Evolutionary conservation across 1,140 invertebrate species (phyloP).

Genomic region (Calephelis nemesis): DNA sequence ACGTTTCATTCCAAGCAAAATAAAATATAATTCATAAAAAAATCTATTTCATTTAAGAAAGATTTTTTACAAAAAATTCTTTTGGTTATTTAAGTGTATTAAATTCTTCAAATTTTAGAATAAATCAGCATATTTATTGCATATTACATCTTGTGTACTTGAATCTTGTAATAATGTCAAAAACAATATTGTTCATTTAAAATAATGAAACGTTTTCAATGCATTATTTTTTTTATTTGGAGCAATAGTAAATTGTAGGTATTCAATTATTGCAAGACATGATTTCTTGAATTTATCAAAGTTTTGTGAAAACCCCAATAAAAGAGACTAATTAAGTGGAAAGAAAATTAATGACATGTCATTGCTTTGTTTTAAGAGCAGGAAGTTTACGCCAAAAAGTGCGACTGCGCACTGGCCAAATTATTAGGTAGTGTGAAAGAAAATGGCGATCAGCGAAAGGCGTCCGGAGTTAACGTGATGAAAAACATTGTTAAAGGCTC

Average conservation of each 20-base stretch:
- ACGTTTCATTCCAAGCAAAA: slow-evolving; percentile 43
- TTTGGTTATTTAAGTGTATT: not conserved
- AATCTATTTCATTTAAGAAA: slow-evolving; percentile 20
- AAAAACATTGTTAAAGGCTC: slow-evolving; percentile 80
- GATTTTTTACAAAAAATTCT: not conserved
- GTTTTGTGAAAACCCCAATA: slow-evolving; percentile 55
- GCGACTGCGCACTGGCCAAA: slow-evolving; percentile 80
- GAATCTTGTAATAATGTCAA: slow-evolving; percentile 6
- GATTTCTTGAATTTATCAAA: slow-evolving; percentile 67
- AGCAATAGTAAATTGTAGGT: slow-evolving; percentile 65
- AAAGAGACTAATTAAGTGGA: slow-evolving; percentile 59
- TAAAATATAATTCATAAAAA: slow-evolving; percentile 24
- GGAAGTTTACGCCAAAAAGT: slow-evolving; percentile 79
- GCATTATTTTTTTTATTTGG: slow-evolving; percentile 72
- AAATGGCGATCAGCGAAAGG: slow-evolving; percentile 80
- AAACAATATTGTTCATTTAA: slow-evolving; percentile 26
- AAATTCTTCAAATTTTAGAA: not conserved
- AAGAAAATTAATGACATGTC: slow-evolving; percentile 71
- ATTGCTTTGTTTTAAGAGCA: slow-evolving; percentile 78
- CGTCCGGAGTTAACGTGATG: slow-evolving; percentile 80
- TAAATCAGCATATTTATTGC: not conserved
- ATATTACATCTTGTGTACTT: not conserved
- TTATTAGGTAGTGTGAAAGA: slow-evolving; percentile 80
- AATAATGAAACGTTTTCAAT: slow-evolving; percentile 72
- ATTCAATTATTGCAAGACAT: slow-evolving; percentile 70